phyloP scores from a whole-genome alignment of 2,888 invertebrate species.

The Tinea pellionella region DNA sequence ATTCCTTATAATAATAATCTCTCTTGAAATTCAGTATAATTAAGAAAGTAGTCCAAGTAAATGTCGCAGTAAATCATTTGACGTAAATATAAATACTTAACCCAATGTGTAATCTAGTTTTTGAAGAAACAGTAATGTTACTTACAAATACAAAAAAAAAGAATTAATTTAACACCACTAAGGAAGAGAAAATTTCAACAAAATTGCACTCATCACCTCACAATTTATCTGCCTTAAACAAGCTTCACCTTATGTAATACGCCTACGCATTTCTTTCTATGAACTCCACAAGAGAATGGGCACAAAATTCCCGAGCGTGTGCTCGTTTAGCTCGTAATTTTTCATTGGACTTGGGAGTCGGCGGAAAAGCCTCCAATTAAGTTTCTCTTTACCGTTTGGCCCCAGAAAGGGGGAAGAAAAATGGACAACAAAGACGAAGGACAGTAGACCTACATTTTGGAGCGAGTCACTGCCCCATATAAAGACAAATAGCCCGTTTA shows the following conservation, averaged over 20 bases:
- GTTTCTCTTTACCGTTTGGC: constrained; percentile 65
- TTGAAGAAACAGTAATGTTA: too few relatives aligned
- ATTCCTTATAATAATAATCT: too few relatives aligned
- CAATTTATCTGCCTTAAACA: constrained; percentile 47
- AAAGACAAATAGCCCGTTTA: constrained; percentile 40
- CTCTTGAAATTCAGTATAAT: too few relatives aligned
- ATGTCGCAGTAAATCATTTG: too few relatives aligned
- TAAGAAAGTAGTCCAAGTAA: too few relatives aligned
- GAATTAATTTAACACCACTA: constrained; percentile 19
- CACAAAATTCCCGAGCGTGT: constrained; percentile 59
- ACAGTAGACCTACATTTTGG: constrained; percentile 34
- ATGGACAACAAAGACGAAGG: constrained; percentile 56
- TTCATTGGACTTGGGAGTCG: constrained; percentile 66
- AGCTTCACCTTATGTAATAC: constrained; percentile 34
- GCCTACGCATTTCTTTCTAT: constrained; percentile 47
- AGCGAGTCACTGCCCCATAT: constrained; percentile 24
- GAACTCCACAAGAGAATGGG: constrained; percentile 29
- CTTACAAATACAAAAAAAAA: not conserved
- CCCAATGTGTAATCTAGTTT: too few relatives aligned
- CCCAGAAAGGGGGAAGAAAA: constrained; percentile 54
- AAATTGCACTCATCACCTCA: constrained; percentile 50
- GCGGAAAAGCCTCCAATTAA: constrained; percentile 66
- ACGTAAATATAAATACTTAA: too few relatives aligned
- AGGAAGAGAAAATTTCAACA: constrained; percentile 46
- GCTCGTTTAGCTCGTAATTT: constrained; percentile 68